Evolutionary conservation across 2,888 invertebrate species (phyloP).

Genomic region (Caenorhabditis imperialis): DNA sequence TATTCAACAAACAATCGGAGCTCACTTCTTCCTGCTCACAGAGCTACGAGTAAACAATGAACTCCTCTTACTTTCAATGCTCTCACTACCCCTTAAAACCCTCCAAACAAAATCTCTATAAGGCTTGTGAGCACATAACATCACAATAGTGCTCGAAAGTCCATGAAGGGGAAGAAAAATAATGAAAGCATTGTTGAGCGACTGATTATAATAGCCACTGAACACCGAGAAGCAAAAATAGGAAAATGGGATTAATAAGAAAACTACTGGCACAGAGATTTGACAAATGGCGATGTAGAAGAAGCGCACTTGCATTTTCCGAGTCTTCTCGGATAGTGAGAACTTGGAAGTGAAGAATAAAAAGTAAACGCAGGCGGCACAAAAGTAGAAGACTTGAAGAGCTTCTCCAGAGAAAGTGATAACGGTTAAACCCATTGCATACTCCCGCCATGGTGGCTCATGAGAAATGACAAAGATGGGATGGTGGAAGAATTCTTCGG

Average conservation of each 20-base stretch:
- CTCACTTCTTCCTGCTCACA: too few species aligned
- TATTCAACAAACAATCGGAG: too few species aligned
- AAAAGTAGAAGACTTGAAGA: constrained; percentile 6
- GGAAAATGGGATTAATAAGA: constrained; percentile 6
- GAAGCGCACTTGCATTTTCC: constrained; percentile 6
- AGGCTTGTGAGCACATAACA: constrained; percentile 7
- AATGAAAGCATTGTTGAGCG: constrained; percentile 12
- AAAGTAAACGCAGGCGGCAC: constrained; percentile 9
- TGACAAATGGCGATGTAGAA: constrained; percentile 2
- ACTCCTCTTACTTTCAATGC: too few species aligned
- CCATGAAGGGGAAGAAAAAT: constrained; percentile 16
- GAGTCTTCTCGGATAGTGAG: constrained; percentile 7
- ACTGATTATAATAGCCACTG: constrained; percentile 11
- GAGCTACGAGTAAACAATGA: too few species aligned
- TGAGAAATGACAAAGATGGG: constrained; percentile 3
- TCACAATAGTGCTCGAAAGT: constrained; percentile 5
- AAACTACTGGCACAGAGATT: constrained; percentile 8
- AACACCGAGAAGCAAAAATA: constrained; percentile 20
- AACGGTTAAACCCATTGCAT: not conserved
- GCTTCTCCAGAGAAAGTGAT: constrained; percentile 10
- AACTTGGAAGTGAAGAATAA: constrained; percentile 10
- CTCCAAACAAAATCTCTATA: constrained; percentile 6
- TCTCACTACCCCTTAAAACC: too few species aligned
- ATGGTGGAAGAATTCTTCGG: constrained; percentile 18
- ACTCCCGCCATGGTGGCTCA: constrained; percentile 9